Percentiles rank a stretch among this genome's conserved stretches.
phyloP scores from a whole-genome alignment of 2,888 invertebrate genomes.

The Hyposoter didymator region DNA sequence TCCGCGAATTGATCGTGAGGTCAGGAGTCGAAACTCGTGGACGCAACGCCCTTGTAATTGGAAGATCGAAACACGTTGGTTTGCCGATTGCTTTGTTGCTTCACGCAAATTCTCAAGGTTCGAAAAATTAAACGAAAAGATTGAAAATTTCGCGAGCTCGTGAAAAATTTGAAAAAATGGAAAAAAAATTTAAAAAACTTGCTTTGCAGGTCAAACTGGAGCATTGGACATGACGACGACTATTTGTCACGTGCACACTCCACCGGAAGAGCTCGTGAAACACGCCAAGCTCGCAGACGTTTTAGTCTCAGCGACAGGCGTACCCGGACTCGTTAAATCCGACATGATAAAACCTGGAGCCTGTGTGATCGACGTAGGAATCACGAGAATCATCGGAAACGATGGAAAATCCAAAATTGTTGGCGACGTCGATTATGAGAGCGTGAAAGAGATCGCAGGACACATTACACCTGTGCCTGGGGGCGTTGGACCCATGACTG shows the following conservation, averaged over 20 bases:
- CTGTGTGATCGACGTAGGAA: constrained; percentile 95
- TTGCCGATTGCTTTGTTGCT: constrained; percentile 95
- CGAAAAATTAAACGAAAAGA: constrained; percentile 70
- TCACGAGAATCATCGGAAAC: constrained; percentile 89
- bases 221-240: constrained; percentile 95
- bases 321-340: constrained; percentile 90
- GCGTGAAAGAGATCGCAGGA: constrained; percentile 92
- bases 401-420: constrained; percentile 90
- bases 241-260: constrained; percentile 95
- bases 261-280: constrained; percentile 89
- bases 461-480: constrained; percentile 96
- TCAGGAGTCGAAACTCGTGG: constrained; percentile 92
- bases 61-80: constrained; percentile 96
- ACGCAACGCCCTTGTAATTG: constrained; percentile 94
- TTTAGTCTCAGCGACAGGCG: constrained; percentile 90
- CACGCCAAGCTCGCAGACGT: constrained; percentile 92
- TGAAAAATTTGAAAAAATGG: background rate
- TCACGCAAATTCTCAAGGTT: constrained; percentile 91
- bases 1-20: constrained; percentile 84
- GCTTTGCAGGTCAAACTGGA: constrained; percentile 82
- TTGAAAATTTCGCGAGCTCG: background rate
- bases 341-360: constrained; percentile 96
- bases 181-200: background rate
- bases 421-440: constrained; percentile 95
- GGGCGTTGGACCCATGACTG: constrained; percentile 97